Conservation (phyloP, 2,113 vertebrate genomes). For the Leucopsar rothschildi region DNA sequence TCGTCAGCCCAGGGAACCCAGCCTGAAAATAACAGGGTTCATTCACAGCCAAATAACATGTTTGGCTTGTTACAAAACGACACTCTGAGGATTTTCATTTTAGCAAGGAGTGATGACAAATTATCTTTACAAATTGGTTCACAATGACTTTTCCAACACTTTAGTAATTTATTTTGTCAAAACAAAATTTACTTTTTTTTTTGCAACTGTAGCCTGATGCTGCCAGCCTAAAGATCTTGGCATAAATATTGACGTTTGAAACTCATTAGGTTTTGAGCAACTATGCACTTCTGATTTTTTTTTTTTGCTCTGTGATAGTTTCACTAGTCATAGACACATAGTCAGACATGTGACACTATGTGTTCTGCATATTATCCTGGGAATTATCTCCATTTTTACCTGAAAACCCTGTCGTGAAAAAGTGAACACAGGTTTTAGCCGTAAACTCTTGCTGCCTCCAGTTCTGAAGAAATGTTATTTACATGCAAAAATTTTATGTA, state of each 20-base stretch:
- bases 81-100: not conserved
- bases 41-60: not conserved
- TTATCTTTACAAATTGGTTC: not conserved
- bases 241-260: not conserved
- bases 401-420: not conserved
- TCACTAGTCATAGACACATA: not conserved
- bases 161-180: not conserved
- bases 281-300: not conserved
- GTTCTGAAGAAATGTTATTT: slow-evolving; percentile 29
- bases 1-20: not conserved
- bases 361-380: not conserved
- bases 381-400: not conserved
- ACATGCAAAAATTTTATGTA: not conserved
- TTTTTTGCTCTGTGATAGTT: not conserved
- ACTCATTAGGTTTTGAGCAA: not conserved
- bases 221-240: not conserved
- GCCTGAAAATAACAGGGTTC: not conserved
- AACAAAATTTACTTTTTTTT: not conserved
- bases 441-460: not conserved
- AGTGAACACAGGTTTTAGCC: not conserved
- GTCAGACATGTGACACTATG: not conserved
- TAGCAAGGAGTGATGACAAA: not conserved
- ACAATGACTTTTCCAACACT: not conserved
- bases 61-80: not conserved
- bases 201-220: not conserved